A percentile compares a stretch with the other conserved stretches of the same genome.
These are phyloP conservation scores for Eristalinus aeneus DNA, from an alignment of 2,888 invertebrate genomes.

Conservation along the genomic window DNA sequence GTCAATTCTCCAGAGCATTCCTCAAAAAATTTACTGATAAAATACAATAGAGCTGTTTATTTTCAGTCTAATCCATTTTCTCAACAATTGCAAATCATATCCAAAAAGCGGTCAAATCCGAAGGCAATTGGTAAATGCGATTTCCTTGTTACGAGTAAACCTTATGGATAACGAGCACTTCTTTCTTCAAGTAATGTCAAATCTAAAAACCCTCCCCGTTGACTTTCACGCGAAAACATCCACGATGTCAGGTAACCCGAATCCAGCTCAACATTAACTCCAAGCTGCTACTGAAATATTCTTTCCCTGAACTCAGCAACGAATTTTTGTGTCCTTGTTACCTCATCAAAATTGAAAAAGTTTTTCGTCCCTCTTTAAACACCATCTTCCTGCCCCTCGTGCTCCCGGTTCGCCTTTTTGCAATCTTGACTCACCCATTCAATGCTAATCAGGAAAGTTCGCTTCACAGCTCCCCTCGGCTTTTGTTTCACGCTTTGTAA, in stretches of 20 bases:
- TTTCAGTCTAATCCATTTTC: background rate
- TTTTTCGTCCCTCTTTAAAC: background rate
- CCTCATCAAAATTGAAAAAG: background rate
- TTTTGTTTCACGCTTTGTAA: slow-evolving; percentile 46
- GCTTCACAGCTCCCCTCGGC: slow-evolving; percentile 16
- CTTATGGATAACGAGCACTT: background rate
- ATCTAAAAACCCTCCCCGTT: background rate
- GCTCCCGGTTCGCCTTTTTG: background rate
- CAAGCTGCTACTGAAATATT: background rate
- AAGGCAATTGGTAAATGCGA: background rate
- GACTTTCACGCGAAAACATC: background rate
- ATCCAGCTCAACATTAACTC: background rate
- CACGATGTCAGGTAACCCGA: background rate
- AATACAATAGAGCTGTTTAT: background rate
- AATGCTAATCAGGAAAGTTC: slow-evolving; percentile 49
- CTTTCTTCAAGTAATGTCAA: background rate
- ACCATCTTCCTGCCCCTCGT: background rate
- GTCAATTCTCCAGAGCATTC: too few relatives aligned
- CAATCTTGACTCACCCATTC: slow-evolving; percentile 20
- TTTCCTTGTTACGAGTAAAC: background rate
- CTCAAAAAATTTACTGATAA: too few relatives aligned
- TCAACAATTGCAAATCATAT: background rate
- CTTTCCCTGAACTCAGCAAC: background rate
- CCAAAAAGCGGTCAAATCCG: background rate
- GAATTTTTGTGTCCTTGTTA: background rate